Conservation (phyloP, 2,797 vertebrate species). For the Melanotaenia nigrans region DNA sequence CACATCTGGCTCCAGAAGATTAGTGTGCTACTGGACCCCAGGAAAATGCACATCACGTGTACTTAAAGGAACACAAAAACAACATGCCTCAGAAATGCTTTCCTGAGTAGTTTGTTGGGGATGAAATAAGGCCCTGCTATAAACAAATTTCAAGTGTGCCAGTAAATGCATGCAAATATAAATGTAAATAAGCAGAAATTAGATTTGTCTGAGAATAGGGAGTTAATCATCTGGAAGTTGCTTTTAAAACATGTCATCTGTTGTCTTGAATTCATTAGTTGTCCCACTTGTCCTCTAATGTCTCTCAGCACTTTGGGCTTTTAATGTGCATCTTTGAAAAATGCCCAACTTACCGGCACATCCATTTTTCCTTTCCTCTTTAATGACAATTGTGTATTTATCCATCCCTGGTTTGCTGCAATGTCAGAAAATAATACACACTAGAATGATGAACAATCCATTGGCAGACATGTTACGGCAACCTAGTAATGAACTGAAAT, state of each 20-base stretch:
- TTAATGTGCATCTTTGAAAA: slow-evolving; percentile 76
- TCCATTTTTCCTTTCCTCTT: slow-evolving; percentile 76
- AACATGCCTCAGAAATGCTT: slow-evolving; percentile 66
- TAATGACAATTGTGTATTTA: slow-evolving; percentile 80
- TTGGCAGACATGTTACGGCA: slow-evolving; percentile 73
- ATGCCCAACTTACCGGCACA: slow-evolving; percentile 66
- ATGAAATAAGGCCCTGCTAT: slow-evolving; percentile 56
- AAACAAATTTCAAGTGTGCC: slow-evolving; percentile 60
- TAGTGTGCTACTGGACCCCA: slow-evolving; percentile 75
- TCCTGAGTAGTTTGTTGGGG: slow-evolving; percentile 48
- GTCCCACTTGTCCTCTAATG: slow-evolving; percentile 68
- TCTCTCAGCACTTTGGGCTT: slow-evolving; percentile 69
- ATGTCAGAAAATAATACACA: slow-evolving; percentile 77
- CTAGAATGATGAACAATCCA: slow-evolving; percentile 76
- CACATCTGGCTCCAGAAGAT: slow-evolving; percentile 81
- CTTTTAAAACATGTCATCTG: slow-evolving; percentile 66
- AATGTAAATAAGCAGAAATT: slow-evolving; percentile 70
- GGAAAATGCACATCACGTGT: slow-evolving; percentile 76
- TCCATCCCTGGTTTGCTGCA: slow-evolving; percentile 63
- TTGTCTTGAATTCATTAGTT: slow-evolving; percentile 48
- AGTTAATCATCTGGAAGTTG: slow-evolving; percentile 72
- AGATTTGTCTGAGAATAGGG: slow-evolving; percentile 57
- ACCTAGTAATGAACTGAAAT: slow-evolving; percentile 80
- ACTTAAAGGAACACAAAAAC: slow-evolving; percentile 72
- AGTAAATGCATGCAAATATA: slow-evolving; percentile 65